Evolutionary conservation across 2,797 vertebrate genomes (phyloP).

Genomic region (Hafferia zeledoni): DNA sequence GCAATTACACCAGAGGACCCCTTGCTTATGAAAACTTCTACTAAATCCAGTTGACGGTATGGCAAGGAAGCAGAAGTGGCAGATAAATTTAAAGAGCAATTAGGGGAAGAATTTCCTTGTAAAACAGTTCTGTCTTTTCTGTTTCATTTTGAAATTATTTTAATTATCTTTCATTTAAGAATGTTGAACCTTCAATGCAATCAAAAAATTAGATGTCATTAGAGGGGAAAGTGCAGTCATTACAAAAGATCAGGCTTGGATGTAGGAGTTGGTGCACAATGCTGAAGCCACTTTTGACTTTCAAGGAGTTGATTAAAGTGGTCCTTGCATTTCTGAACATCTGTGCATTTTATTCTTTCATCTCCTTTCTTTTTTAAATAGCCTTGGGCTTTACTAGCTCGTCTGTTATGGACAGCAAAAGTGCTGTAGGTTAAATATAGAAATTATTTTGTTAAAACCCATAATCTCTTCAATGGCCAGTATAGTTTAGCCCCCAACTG

Average conservation of each 20-base stretch:
- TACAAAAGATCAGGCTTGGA: background rate
- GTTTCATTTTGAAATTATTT: constrained; percentile 22
- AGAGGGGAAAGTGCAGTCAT: background rate
- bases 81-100: background rate
- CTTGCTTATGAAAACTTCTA: background rate
- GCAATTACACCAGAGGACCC: background rate
- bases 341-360: background rate
- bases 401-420: background rate
- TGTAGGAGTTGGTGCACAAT: background rate
- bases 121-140: background rate
- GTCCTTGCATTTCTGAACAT: background rate
- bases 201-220: background rate
- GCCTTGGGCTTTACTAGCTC: background rate
- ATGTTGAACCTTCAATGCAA: background rate
- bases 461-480: background rate
- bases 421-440: background rate
- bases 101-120: background rate
- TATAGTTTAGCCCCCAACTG: background rate
- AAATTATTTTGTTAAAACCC: background rate
- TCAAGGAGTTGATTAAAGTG: background rate
- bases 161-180: constrained; percentile 4
- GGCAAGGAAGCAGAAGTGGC: background rate
- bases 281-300: background rate
- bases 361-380: background rate
- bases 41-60: background rate